Percentiles rank a stretch among this genome's conserved stretches.
phyloP scores from a whole-genome alignment of 2,888 invertebrate species.

The Eupeodes luniger region DNA sequence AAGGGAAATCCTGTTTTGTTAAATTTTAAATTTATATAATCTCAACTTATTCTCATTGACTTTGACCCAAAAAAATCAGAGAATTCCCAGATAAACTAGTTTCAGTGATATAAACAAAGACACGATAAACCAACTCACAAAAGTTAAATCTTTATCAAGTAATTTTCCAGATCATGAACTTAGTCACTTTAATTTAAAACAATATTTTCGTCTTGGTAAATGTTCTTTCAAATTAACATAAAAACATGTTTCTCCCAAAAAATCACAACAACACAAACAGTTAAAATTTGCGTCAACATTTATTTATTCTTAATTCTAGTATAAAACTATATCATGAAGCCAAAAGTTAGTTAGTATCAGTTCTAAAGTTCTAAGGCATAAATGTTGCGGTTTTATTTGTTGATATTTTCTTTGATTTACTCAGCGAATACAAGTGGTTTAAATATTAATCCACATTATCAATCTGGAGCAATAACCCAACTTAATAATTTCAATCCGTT shows the following conservation, averaged over 20 bases:
- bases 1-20: background rate
- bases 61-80: background rate
- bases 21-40: too few species aligned
- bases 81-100: background rate
- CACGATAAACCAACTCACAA: background rate
- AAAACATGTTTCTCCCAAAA: background rate
- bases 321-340: background rate
- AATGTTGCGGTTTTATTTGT: background rate
- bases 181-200: slow-evolving; percentile 1
- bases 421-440: slow-evolving; percentile 3
- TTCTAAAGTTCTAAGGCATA: background rate
- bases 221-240: background rate
- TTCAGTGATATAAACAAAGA: background rate
- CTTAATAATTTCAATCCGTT: background rate
- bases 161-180: background rate
- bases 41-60: too few species aligned
- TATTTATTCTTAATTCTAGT: background rate
- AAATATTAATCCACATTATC: background rate
- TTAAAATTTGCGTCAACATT: background rate
- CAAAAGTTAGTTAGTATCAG: background rate
- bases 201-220: background rate
- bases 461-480: background rate
- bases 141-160: background rate
- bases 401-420: background rate
- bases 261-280: background rate